Base-by-base conservation (phyloP, 2,113 vertebrate genomes). In the Aspidoscelis tigris region DNA sequence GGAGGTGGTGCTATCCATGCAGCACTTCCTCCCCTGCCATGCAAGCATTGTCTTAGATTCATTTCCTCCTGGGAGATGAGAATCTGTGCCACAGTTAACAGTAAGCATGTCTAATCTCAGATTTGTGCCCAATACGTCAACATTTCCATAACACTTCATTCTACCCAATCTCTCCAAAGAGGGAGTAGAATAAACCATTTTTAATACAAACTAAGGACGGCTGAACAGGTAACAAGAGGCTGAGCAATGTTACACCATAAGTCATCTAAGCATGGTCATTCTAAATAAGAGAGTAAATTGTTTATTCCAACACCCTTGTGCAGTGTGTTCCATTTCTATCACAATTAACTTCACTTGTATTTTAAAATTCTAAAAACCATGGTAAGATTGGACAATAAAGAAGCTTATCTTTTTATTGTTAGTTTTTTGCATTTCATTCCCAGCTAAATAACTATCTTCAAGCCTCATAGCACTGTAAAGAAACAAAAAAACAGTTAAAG, bases 321-420 rank as follows among this genome's bases (percentile, higher is more conserved):
- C 73, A 86, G 71, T 87, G 90, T 88, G 80, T 90, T 94, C 14
- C 71, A 18, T 87, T 84, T 85, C 74, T 89, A 86, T 89, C 85
- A 84, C 93, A 92, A 90, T 88, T 87, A 80, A 87, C 88, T 93
- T 87, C 80, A 77, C 8, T 71, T 89, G 70, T 80, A 75, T 72
- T 90, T 86, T 83, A 89, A 84, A 91, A 89, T 91, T 88, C 65
- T 78, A 78, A 92, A 90, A 89, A 92, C 76, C 86, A 84, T 89
- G 90, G 82, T 88, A 91, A 83, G 86, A 76, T 90, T 93, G 89
- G 85, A 90, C 91, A 90, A 88, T 93, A 91, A 93, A 91, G 66
- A 86, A 94, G 81, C 84, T 91, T 93, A 91, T 86, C 93, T 90
- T 89, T 93, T 93, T 94, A 61, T 72, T 84, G 65, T 78, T 93